phyloP scores from a whole-genome alignment of 2,113 vertebrate species.

The Phyllostomus hastatus region DNA sequence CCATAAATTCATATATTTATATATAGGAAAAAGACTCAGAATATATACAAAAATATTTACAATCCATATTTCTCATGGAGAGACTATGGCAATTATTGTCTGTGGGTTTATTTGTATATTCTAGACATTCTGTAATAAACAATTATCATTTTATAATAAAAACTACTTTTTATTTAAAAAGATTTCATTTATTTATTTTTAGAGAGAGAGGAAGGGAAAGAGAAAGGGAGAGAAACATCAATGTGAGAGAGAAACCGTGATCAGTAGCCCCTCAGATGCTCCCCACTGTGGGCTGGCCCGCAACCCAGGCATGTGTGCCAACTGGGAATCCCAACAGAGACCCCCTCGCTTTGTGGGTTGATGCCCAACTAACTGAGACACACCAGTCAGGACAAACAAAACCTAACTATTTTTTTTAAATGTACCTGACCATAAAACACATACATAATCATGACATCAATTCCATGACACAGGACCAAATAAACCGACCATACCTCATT shows the following conservation, averaged over 20 bases:
- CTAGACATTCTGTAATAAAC: not conserved
- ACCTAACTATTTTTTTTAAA: not conserved
- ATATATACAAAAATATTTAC: not conserved
- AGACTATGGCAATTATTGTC: not conserved
- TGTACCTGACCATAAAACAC: not conserved
- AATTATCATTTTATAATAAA: slow-evolving; percentile 6
- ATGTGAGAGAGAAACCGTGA: not conserved
- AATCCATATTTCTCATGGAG: not conserved
- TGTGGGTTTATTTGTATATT: not conserved
- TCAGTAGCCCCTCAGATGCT: not conserved
- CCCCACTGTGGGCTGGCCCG: not conserved
- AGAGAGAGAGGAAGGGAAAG: not conserved
- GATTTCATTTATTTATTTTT: too few relatives aligned
- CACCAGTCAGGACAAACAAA: not conserved
- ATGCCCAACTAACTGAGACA: not conserved
- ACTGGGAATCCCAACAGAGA: not conserved
- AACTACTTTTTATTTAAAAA: not conserved
- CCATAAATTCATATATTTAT: not conserved
- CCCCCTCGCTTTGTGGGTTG: not conserved
- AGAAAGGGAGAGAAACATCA: not conserved
- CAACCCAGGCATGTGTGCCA: not conserved
- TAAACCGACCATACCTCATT: slow-evolving; percentile 89
- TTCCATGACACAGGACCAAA: not conserved
- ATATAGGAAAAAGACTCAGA: not conserved
- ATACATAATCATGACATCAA: not conserved